These are phyloP conservation scores for Lepidocolaptes lacrymiger DNA, from an alignment of 2,797 vertebrate species.

Conservation along the genomic window DNA sequence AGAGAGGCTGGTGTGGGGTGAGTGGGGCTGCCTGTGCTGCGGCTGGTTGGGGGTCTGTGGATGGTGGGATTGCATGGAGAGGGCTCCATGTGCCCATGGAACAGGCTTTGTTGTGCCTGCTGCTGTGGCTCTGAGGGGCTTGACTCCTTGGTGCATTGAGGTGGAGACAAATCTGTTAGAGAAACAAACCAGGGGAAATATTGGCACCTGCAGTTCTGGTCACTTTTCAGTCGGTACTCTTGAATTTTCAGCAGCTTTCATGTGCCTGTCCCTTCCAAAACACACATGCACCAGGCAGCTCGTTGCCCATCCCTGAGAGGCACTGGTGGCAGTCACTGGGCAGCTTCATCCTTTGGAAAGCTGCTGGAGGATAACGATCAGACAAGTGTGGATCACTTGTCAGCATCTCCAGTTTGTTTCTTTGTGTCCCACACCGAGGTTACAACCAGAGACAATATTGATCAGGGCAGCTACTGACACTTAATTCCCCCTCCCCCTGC, in stretches of 20 bases:
- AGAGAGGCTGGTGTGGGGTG: neutral
- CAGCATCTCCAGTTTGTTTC: neutral
- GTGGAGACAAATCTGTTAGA: neutral
- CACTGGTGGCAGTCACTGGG: neutral
- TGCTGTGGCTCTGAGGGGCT: neutral
- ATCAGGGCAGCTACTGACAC: neutral
- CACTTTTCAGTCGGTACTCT: neutral
- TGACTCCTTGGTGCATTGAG: fast-evolving
- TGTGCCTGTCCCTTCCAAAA: neutral
- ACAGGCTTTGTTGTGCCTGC: neutral
- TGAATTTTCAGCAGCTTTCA: neutral
- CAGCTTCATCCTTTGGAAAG: neutral
- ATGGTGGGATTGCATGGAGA: neutral
- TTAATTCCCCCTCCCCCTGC: neutral
- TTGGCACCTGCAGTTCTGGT: neutral
- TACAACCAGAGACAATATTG: neutral
- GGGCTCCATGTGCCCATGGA: neutral
- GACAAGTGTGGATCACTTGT: neutral
- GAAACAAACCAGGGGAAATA: neutral
- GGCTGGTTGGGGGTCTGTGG: fast-evolving
- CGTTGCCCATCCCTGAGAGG: fast-evolving
- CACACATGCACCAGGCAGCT: neutral
- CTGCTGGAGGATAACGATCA: neutral
- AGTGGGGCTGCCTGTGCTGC: fast-evolving
- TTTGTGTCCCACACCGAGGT: neutral